These are phyloP conservation scores for Gerosis bhagava DNA, from an alignment of 2,888 invertebrate species.

Conservation along the genomic window DNA sequence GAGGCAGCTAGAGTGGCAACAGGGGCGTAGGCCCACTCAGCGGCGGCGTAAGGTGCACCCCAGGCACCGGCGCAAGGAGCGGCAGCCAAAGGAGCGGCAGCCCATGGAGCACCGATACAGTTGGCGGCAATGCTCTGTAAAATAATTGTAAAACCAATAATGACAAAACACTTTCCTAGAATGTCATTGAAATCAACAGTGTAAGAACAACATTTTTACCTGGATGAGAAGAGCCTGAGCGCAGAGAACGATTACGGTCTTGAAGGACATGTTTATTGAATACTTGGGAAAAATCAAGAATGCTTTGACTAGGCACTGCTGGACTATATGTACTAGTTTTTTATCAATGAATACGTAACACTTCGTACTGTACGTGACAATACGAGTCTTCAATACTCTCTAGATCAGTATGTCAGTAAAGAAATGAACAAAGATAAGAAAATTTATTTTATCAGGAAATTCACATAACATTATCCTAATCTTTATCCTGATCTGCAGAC, in stretches of 20 bases:
- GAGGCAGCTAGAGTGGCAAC: not conserved
- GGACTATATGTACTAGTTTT: not conserved
- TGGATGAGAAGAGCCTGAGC: constrained; percentile 42
- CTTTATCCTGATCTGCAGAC: too few species aligned
- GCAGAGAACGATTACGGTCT: constrained; percentile 39
- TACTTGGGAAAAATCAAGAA: too few species aligned
- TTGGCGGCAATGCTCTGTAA: too few species aligned
- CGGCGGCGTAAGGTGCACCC: not conserved
- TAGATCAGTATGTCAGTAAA: not conserved
- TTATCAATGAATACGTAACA: not conserved
- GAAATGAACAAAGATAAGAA: too few species aligned
- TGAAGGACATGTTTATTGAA: constrained; percentile 41
- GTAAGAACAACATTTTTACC: constrained; percentile 33
- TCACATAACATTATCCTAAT: too few species aligned
- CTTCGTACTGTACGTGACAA: not conserved
- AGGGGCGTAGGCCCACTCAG: not conserved
- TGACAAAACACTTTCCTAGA: too few species aligned
- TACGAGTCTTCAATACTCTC: not conserved
- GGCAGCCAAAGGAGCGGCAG: not conserved
- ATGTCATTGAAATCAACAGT: too few species aligned
- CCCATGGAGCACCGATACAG: too few species aligned
- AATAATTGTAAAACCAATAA: not conserved
- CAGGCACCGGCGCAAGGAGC: not conserved
- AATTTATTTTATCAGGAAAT: too few species aligned
- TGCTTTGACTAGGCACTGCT: too few species aligned